These are phyloP conservation scores for Plagodis dolabraria DNA, from an alignment of 2,888 invertebrate species.

Conservation along the genomic window DNA sequence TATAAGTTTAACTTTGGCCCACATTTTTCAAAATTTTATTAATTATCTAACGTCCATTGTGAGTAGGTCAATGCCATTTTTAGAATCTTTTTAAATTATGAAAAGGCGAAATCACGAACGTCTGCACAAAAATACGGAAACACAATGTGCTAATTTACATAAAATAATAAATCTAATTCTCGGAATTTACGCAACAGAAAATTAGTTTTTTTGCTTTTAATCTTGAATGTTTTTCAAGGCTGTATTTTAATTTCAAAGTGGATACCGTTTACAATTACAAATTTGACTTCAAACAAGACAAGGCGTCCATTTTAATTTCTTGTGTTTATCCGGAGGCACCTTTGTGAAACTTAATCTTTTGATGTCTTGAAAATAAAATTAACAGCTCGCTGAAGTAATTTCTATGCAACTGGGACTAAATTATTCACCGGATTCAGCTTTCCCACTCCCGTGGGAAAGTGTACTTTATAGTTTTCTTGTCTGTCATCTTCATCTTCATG, in stretches of 20 bases:
- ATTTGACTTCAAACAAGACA: conserved; percentile 2
- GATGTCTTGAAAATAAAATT: too few species aligned
- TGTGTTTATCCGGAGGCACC: background rate
- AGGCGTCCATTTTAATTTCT: background rate
- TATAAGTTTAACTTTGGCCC: too few species aligned
- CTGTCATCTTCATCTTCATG: too few species aligned
- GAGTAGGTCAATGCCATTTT: too few species aligned
- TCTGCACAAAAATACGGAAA: conserved; percentile 13
- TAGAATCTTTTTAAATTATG: too few species aligned
- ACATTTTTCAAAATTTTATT: too few species aligned
- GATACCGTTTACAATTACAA: conserved; percentile 8
- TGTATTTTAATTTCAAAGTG: background rate
- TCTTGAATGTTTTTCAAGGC: conserved; percentile 1
- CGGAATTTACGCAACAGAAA: conserved; percentile 3
- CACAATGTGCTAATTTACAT: conserved; percentile 22
- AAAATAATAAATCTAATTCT: conserved; percentile 19
- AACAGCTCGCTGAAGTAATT: too few species aligned
- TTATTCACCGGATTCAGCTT: too few species aligned
- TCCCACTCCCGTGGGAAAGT: too few species aligned
- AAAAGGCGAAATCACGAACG: background rate
- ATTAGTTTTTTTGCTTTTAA: conserved; percentile 6
- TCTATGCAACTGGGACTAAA: too few species aligned
- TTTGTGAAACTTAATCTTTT: background rate
- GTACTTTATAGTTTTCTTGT: too few species aligned
- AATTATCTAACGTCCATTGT: too few species aligned